Base-by-base conservation (phyloP, 2,113 vertebrate species). In the Formicarius rufipectus region DNA sequence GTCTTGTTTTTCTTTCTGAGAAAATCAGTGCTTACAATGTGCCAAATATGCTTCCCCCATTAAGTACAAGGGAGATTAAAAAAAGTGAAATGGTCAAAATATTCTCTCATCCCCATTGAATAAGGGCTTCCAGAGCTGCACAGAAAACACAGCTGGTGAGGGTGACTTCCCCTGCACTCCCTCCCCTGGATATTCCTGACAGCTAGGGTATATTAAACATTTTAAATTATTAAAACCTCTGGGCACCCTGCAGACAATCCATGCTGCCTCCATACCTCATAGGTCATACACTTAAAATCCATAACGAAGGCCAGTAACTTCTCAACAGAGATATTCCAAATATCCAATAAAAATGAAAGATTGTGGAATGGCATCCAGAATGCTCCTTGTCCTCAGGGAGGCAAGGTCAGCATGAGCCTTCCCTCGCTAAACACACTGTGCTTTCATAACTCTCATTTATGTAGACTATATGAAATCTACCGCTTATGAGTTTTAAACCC, bases 301-400 rank as follows among this genome's bases (percentile, higher is more conserved):
- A 0, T 77, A 78, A 89, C 39, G 91, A 90, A 87, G 33, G 24
- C 72, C 82, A 72, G 74, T 87, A 79, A 84, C 59, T 93, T 67
- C 74, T 90, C 86, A 56, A 81, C 89, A 58, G 63, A 93, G 76
- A 95, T 79, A 92, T 64, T 94, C 76, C 67, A 93, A 87, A 82
- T 72, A 96, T 60, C 89, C 84, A 92, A 84, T 91, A 96, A 92
- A 94, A 95, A 94, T 87, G 77, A 87, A 97, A 96, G 74, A 89
- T 56, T 85, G 58, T 31, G 55, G 60, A 93, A 94, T 39, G 59
- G 79, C 50, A 94, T 94, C 67, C 95, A 91, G 55, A 94, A 94
- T 30, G 49, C 35, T 95, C 76, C 75, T 75, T 77, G 52, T 95
- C 86, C 85, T 94, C 58, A 60, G 93, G 95, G 90, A 89, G n/a